A percentile compares a stretch with the other conserved stretches of the same genome.
Conservation (phyloP, 2,888 invertebrate species). For the Cosmia pyralina region DNA sequence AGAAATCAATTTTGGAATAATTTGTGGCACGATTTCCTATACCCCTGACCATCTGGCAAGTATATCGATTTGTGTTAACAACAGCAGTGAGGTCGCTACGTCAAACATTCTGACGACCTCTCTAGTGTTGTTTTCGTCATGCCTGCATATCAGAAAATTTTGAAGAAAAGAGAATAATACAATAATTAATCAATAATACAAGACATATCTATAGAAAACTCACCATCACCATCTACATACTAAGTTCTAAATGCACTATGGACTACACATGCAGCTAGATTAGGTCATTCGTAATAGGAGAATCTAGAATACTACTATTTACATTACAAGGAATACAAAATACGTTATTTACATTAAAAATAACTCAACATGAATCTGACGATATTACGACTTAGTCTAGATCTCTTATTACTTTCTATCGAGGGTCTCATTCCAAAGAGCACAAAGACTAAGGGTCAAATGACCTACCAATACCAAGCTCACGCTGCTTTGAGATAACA, state of each 20-base stretch:
- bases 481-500: slow-evolving; percentile 40
- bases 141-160: slow-evolving; percentile 47
- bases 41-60: slow-evolving; percentile 62
- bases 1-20: slow-evolving; percentile 20
- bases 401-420: slow-evolving; percentile 50
- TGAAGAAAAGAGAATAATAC: slow-evolving; percentile 32
- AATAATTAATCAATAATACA: slow-evolving; percentile 32
- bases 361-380: background rate
- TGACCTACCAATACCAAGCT: background rate
- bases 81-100: slow-evolving; percentile 24
- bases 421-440: slow-evolving; percentile 43
- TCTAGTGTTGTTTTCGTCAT: slow-evolving; percentile 40
- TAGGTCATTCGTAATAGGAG: slow-evolving; percentile 43
- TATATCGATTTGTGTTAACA: slow-evolving; percentile 47
- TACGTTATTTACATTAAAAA: slow-evolving; percentile 24
- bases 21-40: slow-evolving; percentile 22
- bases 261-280: slow-evolving; percentile 51
- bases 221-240: slow-evolving; percentile 58
- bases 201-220: slow-evolving; percentile 49
- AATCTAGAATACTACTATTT: slow-evolving; percentile 13
- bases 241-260: slow-evolving; percentile 51
- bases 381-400: background rate
- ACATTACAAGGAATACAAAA: slow-evolving; percentile 4
- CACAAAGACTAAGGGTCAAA: background rate
- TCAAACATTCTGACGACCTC: slow-evolving; percentile 9